A percentile compares a stretch with the other conserved stretches of the same genome.
Conservation (phyloP, 2,113 vertebrate genomes). For the Himantopus leucocephalus region DNA sequence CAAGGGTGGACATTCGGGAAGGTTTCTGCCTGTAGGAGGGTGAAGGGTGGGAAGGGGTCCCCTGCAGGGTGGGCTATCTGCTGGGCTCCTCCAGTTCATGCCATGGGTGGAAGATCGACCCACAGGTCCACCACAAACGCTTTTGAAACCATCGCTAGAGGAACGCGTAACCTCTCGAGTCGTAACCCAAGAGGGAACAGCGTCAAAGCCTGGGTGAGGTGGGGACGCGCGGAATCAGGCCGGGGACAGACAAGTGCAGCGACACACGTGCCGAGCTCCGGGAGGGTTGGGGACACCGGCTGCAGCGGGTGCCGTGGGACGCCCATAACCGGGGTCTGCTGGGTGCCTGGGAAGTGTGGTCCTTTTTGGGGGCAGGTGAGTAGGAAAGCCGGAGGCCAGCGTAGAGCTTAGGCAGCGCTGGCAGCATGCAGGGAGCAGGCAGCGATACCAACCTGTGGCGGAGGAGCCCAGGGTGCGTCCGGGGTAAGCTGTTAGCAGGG, state of each 20-base stretch:
- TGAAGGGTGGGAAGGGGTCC: neutral
- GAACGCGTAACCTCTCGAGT: neutral
- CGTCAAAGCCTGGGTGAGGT: neutral
- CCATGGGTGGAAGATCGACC: accelerated
- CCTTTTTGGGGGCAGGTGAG: neutral
- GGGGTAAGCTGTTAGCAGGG: constrained; percentile 88
- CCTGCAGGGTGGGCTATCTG: neutral
- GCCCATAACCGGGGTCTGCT: neutral
- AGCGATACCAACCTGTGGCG: constrained; percentile 89
- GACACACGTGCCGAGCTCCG: neutral
- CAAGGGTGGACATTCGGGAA: neutral
- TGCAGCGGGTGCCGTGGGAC: no score
- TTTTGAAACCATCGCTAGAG: neutral
- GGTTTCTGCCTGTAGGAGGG: neutral
- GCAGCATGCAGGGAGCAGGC: constrained; percentile 79
- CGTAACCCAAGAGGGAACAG: neutral
- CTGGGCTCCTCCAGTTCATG: neutral
- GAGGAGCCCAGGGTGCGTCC: constrained; percentile 91
- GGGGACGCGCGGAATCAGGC: neutral
- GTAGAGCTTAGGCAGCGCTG: constrained; percentile 60
- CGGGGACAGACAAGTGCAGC: neutral
- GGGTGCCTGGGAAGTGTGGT: neutral
- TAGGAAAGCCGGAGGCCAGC: neutral
- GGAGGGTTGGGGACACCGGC: neutral
- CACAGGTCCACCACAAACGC: neutral